Percentiles rank a stretch among this genome's conserved stretches.
These are phyloP conservation scores for Buphagus erythrorhynchus DNA, from an alignment of 2,797 vertebrate species.

Conservation along the genomic window DNA sequence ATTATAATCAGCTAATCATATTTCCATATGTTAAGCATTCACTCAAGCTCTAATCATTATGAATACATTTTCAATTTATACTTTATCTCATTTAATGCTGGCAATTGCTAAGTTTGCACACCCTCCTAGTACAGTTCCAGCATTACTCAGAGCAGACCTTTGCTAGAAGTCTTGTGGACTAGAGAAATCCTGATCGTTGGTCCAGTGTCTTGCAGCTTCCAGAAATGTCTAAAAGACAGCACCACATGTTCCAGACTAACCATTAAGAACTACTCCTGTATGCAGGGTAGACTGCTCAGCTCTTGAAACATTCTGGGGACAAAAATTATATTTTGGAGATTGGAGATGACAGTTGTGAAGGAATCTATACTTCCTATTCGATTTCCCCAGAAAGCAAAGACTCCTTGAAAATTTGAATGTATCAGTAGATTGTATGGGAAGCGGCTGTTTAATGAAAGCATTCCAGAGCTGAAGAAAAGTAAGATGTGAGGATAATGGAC, in stretches of 20 bases:
- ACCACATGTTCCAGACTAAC: not conserved
- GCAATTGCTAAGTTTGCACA: not conserved
- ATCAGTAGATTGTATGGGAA: not conserved
- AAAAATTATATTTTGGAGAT: not conserved
- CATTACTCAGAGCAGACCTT: not conserved
- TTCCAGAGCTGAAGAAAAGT: slow-evolving; percentile 25
- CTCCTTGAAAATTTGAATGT: not conserved
- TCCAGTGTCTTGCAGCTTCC: not conserved
- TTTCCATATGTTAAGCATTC: slow-evolving; percentile 11
- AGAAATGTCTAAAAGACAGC: not conserved
- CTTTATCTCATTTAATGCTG: not conserved
- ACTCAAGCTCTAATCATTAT: not conserved
- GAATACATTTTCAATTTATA: not conserved
- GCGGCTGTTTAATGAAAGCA: not conserved
- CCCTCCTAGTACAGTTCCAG: not conserved
- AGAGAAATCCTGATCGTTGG: not conserved
- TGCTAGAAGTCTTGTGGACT: not conserved
- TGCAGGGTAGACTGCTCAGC: not conserved
- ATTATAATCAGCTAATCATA: slow-evolving; percentile 36
- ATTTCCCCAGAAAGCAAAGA: not conserved
- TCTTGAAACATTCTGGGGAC: not conserved
- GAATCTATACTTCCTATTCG: not conserved
- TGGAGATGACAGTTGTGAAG: not conserved
- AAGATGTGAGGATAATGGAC: slow-evolving; percentile 33
- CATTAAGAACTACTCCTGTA: not conserved